Conservation (phyloP, 2,113 vertebrate species). For the Phoxinus phoxinus region DNA sequence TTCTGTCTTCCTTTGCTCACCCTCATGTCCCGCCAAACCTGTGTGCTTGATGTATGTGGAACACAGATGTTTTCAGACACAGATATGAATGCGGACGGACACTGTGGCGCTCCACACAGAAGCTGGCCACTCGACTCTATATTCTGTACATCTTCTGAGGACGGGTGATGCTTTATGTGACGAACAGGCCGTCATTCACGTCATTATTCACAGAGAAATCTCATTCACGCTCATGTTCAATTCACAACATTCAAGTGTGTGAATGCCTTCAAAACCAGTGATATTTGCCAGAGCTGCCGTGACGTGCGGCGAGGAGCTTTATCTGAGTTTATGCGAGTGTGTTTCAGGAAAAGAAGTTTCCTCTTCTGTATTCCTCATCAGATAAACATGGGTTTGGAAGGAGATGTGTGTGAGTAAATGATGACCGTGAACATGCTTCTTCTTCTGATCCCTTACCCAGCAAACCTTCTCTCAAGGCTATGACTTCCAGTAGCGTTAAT, state of each 20-base stretch:
- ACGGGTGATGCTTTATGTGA: no score
- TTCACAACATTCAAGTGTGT: no score
- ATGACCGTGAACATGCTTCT: not conserved
- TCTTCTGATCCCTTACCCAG: not conserved
- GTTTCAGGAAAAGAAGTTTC: not conserved
- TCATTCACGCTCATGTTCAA: no score
- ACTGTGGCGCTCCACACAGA: not conserved
- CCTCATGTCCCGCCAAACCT: not conserved
- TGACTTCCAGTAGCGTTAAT: no score
- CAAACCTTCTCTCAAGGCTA: no score
- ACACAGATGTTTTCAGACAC: not conserved
- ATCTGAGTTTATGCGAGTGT: no score
- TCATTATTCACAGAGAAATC: not conserved
- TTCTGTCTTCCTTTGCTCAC: not conserved
- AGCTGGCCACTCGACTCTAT: no score
- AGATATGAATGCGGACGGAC: not conserved
- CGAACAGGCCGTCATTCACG: no score
- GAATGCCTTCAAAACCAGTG: no score
- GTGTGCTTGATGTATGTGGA: not conserved
- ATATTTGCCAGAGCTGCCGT: no score
- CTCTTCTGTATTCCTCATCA: not conserved
- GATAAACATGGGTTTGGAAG: not conserved
- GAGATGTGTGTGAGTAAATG: not conserved
- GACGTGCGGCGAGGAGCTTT: no score
- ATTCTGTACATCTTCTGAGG: no score